Evolutionary conservation across 2,888 invertebrate species (phyloP).

Genomic region (Conops quadrifasciatus): DNA sequence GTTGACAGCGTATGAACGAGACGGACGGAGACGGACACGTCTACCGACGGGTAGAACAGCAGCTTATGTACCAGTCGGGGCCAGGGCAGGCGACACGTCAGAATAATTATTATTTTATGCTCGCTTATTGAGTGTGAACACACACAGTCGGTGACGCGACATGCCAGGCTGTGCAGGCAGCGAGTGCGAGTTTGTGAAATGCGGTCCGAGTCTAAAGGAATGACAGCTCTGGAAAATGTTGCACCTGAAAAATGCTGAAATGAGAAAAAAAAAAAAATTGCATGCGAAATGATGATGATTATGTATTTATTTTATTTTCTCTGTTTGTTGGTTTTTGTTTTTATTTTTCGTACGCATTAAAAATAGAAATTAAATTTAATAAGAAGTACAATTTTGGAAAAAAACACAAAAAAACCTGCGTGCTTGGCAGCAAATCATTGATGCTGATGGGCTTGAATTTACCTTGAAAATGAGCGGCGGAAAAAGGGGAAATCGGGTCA

Average conservation of each 20-base stretch:
- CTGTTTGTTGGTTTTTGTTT: too few relatives aligned
- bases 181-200: constrained; percentile 16
- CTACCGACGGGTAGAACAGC: too few relatives aligned
- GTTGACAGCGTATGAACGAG: background rate
- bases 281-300: too few relatives aligned
- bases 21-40: background rate
- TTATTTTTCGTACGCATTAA: too few relatives aligned
- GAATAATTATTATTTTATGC: constrained; percentile 43
- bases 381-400: too few relatives aligned
- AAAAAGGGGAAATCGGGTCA: too few relatives aligned
- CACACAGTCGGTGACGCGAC: constrained; percentile 28
- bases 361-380: too few relatives aligned
- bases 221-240: constrained; percentile 23
- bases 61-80: constrained; percentile 1
- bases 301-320: too few relatives aligned
- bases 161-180: background rate
- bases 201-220: background rate
- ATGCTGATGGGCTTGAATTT: too few relatives aligned
- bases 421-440: too few relatives aligned
- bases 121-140: constrained; percentile 44
- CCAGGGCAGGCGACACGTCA: constrained; percentile 38
- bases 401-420: too few relatives aligned
- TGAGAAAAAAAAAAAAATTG: background rate
- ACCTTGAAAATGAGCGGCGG: too few relatives aligned
- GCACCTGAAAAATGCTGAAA: constrained; percentile 25